Evolutionary conservation across 2,888 invertebrate species (phyloP), one percentile per base, ranked within the genome.

Genomic region (Coenonympha arcania): DNA sequence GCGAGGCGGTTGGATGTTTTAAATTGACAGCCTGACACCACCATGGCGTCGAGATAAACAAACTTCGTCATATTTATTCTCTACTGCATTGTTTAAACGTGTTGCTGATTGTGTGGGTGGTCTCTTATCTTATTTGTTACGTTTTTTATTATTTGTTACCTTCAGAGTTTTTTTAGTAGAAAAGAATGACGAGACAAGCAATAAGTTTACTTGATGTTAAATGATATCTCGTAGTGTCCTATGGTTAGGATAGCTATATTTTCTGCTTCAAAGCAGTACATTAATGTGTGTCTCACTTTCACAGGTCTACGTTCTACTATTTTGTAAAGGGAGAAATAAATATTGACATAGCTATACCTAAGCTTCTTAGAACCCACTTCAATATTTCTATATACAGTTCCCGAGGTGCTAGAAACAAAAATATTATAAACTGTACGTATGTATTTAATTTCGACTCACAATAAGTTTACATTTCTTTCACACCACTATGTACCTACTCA

Each of bases 11-110:
- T 24, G 41, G 42, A 52, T 54, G 54, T 53, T 51, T 50, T 48
- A 42, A 57, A 57, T 56, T 36, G 54, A 56, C 57, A 51, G 47
- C 26, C 19, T 51, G 62, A 58, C 56, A 48, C 34, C 9, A 52
- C 45, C 50, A 8, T 24, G n/a, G 41, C 20, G 33, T 18, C 22
- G 16, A 44, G 60, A 62, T 62, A 61, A 62, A 48, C 42, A 42
- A 51, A 51, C 48, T 55, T 48, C 36, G 55, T 51, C 34, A 52
- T 48, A 47, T 33, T 34, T 51, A 54, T 53, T 48, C 34, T 44
- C 37, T 46, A 26, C 26, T 15, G 15, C 15, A 37, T 39, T 39
- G 49, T 39, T 48, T 54, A 42, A 49, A 37, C 45, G 41, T 16
- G 18, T 33, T 33, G 34, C 22, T 20, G 39, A 44, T 48, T 45